Evolutionary conservation across 2,888 invertebrate genomes (phyloP), one percentile per base, ranked within the genome.

Genomic region (Crioceris asparagi): DNA sequence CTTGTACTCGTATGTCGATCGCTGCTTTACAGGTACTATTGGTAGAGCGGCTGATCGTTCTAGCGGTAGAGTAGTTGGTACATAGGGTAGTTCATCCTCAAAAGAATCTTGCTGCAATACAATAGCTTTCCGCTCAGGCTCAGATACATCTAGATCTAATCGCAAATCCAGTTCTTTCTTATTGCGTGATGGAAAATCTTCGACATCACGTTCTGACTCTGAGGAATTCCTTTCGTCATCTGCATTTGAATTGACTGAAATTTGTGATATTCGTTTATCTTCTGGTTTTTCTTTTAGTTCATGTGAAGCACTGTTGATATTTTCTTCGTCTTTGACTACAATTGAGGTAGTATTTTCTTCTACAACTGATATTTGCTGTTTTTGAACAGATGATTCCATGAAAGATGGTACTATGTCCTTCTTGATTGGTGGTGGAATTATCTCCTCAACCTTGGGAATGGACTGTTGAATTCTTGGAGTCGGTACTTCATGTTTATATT

Each of bases 11-110:
- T 69, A 67, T 14, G 68, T 67, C 32, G 67, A 66, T 32, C 83
- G 70, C 56, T 83, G 79, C 55, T 79, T 79, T 51, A 87, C 76
- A 16, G 90, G 87, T 46, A 88, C 74, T 54, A 90, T 78, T 12
- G 86, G 81, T 47, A 87, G 67, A 17, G 82, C 86, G 43, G 82
- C 75, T 11, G 87, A 80, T 45, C 88, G 76, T 66, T 90, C 90
- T 59, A 78, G 72, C 14, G 90, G 90, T 56, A 90, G 66, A 36
- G 88, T 90, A n/a, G 90, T 88, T 38, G 90, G 88, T 55, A 90
- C 77, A 60, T 86, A 88, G 2, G 90, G 90, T 55, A 90, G 68
- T 64, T 86, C 85, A 37, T 75, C 75, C 54, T 87, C 87, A 56
- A 85, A 83, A 25, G 87, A 87, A 57, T 87, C 86, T 58, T 85